Percentiles rank a stretch among this genome's conserved stretches.
Evolutionary conservation across 2,797 vertebrate genomes (phyloP).

Genomic region (Sebastes taczanowskii): DNA sequence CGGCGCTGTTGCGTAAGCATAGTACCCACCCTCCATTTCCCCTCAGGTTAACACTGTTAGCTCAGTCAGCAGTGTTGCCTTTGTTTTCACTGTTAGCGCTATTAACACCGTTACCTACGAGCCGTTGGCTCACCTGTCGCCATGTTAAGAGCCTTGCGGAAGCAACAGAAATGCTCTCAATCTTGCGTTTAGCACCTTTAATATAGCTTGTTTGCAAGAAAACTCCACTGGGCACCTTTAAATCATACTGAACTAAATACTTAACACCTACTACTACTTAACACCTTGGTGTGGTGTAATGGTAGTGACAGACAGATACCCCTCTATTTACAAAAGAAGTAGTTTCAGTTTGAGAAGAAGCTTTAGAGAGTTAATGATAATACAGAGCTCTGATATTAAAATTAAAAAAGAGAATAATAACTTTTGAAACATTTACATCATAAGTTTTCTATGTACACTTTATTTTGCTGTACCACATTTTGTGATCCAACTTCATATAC

Average conservation of each 20-base stretch:
- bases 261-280: background rate
- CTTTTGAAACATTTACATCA: background rate
- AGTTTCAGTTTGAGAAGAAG: background rate
- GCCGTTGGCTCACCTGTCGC: accelerated
- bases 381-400: background rate
- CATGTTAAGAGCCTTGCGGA: too few relatives aligned
- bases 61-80: too few relatives aligned
- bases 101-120: too few relatives aligned
- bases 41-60: too few relatives aligned
- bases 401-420: background rate
- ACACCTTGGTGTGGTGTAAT: background rate
- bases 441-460: background rate
- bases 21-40: too few relatives aligned
- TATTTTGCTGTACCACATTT: background rate
- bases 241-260: background rate
- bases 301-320: background rate
- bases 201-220: background rate
- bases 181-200: too few relatives aligned
- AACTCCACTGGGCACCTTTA: background rate
- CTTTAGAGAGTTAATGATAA: background rate
- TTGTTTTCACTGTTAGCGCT: too few relatives aligned
- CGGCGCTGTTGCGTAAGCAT: accelerated
- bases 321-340: background rate
- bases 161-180: background rate
- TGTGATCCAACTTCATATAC: background rate